Conservation (phyloP, 2,888 invertebrate species). For the Diadegma fenestrale region DNA sequence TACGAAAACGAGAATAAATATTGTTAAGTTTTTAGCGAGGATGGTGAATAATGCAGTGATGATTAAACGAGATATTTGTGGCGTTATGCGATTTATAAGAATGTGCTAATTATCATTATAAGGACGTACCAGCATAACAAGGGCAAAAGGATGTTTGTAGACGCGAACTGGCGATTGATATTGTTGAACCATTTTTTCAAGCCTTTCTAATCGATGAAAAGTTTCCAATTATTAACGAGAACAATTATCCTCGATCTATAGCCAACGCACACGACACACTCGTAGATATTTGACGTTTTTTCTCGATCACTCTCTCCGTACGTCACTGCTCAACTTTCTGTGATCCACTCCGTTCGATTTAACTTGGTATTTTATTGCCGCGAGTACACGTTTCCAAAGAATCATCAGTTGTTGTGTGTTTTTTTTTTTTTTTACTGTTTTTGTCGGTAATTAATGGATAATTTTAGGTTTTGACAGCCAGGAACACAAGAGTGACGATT, state of each 20-base stretch:
- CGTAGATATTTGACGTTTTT: conserved; percentile 21
- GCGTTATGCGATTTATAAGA: background rate
- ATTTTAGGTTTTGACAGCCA: conserved; percentile 23
- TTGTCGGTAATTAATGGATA: background rate
- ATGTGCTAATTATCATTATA: conserved; percentile 44
- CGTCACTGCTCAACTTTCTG: background rate
- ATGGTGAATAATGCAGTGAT: background rate
- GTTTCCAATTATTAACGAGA: conserved; percentile 16
- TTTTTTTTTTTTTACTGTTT: conserved; percentile 11
- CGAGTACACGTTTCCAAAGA: background rate
- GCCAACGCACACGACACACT: background rate
- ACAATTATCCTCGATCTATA: conserved; percentile 26
- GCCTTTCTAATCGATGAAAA: background rate
- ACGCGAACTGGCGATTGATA: conserved; percentile 97
- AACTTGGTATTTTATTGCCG: background rate
- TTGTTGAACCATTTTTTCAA: conserved; percentile 95
- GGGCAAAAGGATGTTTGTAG: conserved; percentile 97
- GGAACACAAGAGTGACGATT: conserved; percentile 45
- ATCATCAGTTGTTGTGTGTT: background rate
- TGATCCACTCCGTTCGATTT: background rate
- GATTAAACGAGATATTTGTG: background rate
- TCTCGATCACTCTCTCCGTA: background rate
- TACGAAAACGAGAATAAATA: conserved; percentile 23
- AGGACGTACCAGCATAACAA: conserved; percentile 96
- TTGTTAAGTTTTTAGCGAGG: background rate